Evolutionary conservation across 2,888 invertebrate species (phyloP), one percentile per base, ranked within the genome.

Genomic region (Apodemia zela): DNA sequence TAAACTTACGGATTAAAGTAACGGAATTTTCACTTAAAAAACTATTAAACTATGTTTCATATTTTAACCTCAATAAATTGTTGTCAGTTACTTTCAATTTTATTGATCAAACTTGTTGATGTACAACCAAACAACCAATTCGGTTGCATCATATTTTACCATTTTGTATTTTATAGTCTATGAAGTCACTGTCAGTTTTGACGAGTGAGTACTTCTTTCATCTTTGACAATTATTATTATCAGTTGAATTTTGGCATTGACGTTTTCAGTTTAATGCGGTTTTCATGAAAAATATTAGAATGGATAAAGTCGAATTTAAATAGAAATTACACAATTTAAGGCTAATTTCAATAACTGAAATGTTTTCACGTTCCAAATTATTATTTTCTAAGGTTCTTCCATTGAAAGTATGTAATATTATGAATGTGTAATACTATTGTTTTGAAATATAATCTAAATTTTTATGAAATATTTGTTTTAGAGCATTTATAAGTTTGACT

Each of bases 281-380:
- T 57, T 57, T 57, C 54, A 29, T n/a, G 29, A 25, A 57, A 57
- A 57, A 57, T 57, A 57, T 10, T 57, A 60, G 21, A 45, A 60
- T 60, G 60, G 47, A 47, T 60, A 45, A 42, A 42, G 60, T n/a
- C 21, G 10, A 29, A 42, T 60, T n/a, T 25, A 45, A 10, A 60
- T 47, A 61, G 38, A 51, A 35, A 13, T 54, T 35, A 25, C 18
- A 15, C 38, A 17, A 59, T 10, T 21, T 57, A 25, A 54, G 38
- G 11, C 13, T 61, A 18, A 59, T 47, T 15, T 35, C 17, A 51
- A 11, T 29, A 13, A 66, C 65, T 69, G 87, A 73, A 71, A 93
- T 93, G 93, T 89, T 93, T 73, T 82, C 85, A 42, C 87, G 92
- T 65, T 85, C 92, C 42, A 84, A 82, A 76, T 72, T 84, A 62